Conservation (phyloP, 2,888 invertebrate species). For the Drosophila meridionalis region DNA sequence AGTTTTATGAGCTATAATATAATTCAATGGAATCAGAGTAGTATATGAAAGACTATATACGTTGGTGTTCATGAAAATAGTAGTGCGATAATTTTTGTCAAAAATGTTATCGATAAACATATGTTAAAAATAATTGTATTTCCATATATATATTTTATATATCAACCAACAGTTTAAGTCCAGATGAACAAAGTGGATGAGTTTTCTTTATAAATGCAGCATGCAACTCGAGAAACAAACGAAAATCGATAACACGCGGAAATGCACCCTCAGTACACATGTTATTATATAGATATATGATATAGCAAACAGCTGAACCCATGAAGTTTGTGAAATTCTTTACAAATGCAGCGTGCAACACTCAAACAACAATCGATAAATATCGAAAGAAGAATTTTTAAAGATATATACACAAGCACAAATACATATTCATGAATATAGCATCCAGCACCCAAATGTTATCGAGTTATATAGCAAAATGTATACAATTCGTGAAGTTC, state of each 20-base stretch:
- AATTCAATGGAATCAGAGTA: neutral
- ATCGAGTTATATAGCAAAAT: neutral
- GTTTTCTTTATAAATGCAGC: neutral
- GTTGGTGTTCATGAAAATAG: neutral
- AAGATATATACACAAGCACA: neutral
- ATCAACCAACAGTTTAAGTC: neutral
- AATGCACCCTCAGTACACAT: too few relatives aligned
- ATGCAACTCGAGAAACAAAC: neutral
- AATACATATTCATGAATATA: too few relatives aligned
- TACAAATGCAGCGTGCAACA: neutral
- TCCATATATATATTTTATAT: too few relatives aligned
- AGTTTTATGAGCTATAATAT: too few relatives aligned
- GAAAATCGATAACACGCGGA: neutral
- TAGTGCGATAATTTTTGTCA: neutral
- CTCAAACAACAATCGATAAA: neutral
- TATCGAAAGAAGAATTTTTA: neutral
- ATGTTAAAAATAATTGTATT: too few relatives aligned
- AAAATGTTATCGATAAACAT: neutral
- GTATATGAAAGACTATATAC: neutral
- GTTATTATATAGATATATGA: neutral
- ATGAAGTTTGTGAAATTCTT: neutral
- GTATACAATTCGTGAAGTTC: neutral
- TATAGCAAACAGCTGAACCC: neutral
- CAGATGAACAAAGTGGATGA: neutral
- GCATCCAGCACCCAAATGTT: slow-evolving; percentile 4